Evolutionary conservation across 2,888 invertebrate genomes (phyloP).

Genomic region (Crossocerus cetratus): DNA sequence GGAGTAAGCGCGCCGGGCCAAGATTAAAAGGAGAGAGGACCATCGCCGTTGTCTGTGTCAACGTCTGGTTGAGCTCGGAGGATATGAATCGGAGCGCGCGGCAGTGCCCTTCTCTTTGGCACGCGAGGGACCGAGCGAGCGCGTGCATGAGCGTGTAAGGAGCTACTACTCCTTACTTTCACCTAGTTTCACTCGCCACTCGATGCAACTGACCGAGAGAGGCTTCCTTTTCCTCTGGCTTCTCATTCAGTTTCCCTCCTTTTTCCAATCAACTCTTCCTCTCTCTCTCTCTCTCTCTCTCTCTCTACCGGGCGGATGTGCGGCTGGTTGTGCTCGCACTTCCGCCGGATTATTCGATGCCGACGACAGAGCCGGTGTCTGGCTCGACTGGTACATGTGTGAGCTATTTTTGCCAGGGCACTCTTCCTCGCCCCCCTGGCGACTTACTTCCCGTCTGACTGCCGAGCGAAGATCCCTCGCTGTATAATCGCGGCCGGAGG

Average conservation of each 20-base stretch:
- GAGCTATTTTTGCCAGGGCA: not conserved
- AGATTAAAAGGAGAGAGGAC: not conserved
- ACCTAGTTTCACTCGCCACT: constrained; percentile 59
- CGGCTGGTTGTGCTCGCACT: constrained; percentile 14
- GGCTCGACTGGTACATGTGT: not conserved
- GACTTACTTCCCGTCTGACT: too few relatives aligned
- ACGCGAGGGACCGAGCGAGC: constrained; percentile 20
- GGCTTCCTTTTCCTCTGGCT: not conserved
- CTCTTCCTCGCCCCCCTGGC: not conserved
- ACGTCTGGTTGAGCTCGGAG: too few relatives aligned
- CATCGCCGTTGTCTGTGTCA: too few relatives aligned
- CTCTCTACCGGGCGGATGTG: constrained; percentile 27
- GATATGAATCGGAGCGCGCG: constrained; percentile 6
- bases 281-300: not conserved
- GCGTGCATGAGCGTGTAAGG: constrained; percentile 8
- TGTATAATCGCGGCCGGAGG: not conserved
- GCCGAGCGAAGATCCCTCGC: too few relatives aligned
- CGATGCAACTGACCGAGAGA: constrained; percentile 11
- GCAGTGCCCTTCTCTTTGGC: constrained; percentile 36
- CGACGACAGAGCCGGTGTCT: not conserved
- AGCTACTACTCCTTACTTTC: constrained; percentile 47
- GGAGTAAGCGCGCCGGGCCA: not conserved
- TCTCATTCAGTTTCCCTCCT: constrained; percentile 35
- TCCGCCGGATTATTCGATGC: constrained; percentile 35
- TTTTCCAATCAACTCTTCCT: too few relatives aligned